Evolutionary conservation across 2,888 invertebrate species (phyloP), one percentile per base, ranked within the genome.

Genomic region (Agrenia bidenticulata): DNA sequence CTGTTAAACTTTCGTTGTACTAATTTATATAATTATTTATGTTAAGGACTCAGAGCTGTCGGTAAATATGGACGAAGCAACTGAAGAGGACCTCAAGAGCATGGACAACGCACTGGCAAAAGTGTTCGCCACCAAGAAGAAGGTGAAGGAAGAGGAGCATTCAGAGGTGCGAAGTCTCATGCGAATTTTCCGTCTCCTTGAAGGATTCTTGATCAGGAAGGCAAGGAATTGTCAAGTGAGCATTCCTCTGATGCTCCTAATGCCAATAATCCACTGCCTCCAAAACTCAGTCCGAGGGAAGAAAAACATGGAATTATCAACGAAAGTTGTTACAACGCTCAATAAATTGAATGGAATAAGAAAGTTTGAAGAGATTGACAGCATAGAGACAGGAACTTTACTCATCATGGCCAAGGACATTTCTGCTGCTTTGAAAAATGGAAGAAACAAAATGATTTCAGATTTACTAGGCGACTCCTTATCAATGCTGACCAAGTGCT

Each of bases 91-190:
- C 49, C 59, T 73, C 17, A 57, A 66, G 41, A 63, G 42, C 19
- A 73, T 71, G 71, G 68, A 73, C 42, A 60, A 37, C 1, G 71
- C 69, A n/a, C 45, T 73, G 37, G 69, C 70, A 5, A 67, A 65
- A 63, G 69, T 73, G 5, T 73, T 73, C 58, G 63, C 71, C 2
- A 61, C 69, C 2, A 73, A 73, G 63, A 73, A 73, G 37, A 49
- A 49, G 49, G 41, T 64, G n/a, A 73, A 73, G 39, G 66, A 63
- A 15, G 68, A 61, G 26, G 45, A 59, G 1, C 41, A 49, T 17
- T 26, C 63, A 2, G 61, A 64, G 11, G 27, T 39, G 1, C 41
- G 60, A 17, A 60, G 42, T n/a, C 39, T 64, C n/a, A 66, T 70
- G 63, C 32, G 69, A 49, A 61, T 61, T 1, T 45, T 73, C 21